Conservation (phyloP, 2,888 invertebrate species). For the Parnassius mnemosyne region DNA sequence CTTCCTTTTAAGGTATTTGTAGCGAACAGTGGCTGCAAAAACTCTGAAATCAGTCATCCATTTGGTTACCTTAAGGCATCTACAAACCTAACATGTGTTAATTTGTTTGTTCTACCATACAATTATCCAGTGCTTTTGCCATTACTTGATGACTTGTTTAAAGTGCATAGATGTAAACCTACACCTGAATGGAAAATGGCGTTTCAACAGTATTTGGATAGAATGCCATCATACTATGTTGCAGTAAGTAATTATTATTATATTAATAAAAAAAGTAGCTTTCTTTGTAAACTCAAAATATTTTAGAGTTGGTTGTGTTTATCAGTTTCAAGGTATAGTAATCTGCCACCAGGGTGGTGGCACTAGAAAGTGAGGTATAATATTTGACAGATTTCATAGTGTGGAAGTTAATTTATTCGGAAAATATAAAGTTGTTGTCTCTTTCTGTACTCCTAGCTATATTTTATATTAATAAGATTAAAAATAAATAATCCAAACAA, state of each 20-base stretch:
- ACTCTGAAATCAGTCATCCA: slow-evolving; percentile 92
- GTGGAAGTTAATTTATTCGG: no score
- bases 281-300: no score
- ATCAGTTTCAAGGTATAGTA: no score
- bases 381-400: no score
- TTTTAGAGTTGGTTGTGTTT: no score
- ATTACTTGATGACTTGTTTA: slow-evolving; percentile 95
- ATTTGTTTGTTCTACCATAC: slow-evolving; percentile 98
- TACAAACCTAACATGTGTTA: slow-evolving; percentile 95
- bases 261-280: no score
- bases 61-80: slow-evolving; percentile 99
- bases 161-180: slow-evolving; percentile 95
- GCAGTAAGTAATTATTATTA: slow-evolving; percentile 71
- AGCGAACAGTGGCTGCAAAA: slow-evolving; percentile 91
- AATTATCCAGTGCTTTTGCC: slow-evolving; percentile 98
- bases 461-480: no score
- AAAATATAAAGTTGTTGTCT: no score
- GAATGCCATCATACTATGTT: slow-evolving; percentile 98
- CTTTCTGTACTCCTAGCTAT: no score
- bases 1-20: slow-evolving; percentile 86
- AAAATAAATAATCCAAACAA: no score
- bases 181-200: slow-evolving; percentile 95
- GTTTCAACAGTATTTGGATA: slow-evolving; percentile 95
- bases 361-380: no score
- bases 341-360: no score